phyloP scores from a whole-genome alignment of 2,113 vertebrate genomes.

The Crotalus tigris region DNA sequence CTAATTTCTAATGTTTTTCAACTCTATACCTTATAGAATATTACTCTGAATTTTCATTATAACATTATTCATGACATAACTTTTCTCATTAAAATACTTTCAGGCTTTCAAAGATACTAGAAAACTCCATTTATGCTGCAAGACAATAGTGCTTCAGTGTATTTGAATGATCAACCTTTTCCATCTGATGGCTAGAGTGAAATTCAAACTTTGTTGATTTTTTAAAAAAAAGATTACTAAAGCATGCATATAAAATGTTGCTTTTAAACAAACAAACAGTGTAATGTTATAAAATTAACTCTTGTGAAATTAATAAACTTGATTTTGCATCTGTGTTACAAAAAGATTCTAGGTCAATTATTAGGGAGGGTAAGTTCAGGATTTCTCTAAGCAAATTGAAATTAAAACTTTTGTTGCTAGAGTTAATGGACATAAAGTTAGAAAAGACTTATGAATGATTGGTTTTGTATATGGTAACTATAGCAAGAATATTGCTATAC shows the following conservation, averaged over 20 bases:
- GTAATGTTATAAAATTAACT: background rate
- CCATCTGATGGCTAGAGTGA: background rate
- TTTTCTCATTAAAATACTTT: background rate
- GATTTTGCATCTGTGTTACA: background rate
- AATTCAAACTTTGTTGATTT: slow-evolving; percentile 10
- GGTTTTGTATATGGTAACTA: too few relatives aligned
- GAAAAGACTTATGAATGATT: too few relatives aligned
- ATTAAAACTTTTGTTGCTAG: too few relatives aligned
- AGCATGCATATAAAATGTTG: background rate
- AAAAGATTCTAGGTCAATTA: too few relatives aligned
- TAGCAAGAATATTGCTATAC: too few relatives aligned
- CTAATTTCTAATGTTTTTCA: background rate
- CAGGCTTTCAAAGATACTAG: background rate
- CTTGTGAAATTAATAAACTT: background rate
- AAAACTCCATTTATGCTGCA: background rate
- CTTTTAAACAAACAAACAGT: background rate
- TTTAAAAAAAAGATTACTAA: slow-evolving; percentile 1
- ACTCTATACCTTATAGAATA: background rate
- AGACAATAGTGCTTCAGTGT: slow-evolving; percentile 4
- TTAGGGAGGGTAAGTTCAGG: too few relatives aligned
- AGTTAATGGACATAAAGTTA: too few relatives aligned
- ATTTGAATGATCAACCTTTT: background rate
- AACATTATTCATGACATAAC: background rate
- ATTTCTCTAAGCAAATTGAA: too few relatives aligned
- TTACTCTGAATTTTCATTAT: background rate